A percentile compares a stretch with the other conserved stretches of the same genome.
Evolutionary conservation across 64 coral and sea anemone species (phyloP).

Genomic region (Stichodactyla mertensii): DNA sequence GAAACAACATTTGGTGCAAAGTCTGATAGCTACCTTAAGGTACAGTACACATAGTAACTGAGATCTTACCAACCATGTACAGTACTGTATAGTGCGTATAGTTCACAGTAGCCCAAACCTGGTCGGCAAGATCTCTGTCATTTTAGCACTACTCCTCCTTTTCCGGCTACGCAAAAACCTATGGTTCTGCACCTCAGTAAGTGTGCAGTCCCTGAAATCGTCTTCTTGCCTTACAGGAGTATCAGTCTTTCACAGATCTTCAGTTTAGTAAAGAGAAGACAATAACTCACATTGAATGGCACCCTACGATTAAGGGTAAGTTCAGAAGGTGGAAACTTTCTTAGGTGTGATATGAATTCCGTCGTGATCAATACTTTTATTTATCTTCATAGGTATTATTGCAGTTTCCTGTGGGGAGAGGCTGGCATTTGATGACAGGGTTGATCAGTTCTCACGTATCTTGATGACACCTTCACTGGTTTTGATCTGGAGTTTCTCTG

Average conservation of each 20-base stretch:
- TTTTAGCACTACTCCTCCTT: too few species aligned
- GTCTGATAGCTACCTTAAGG: slow-evolving; percentile 92
- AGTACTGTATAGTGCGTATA: too few species aligned
- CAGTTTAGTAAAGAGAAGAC: slow-evolving; percentile 96
- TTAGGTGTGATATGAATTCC: background rate
- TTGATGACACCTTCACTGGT: slow-evolving; percentile 94
- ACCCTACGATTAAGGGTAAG: slow-evolving; percentile 90
- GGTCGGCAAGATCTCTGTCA: too few species aligned
- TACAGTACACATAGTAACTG: background rate
- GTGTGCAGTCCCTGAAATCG: too few species aligned
- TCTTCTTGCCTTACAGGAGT: slow-evolving; percentile 38
- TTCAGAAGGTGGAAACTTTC: background rate
- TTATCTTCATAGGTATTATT: slow-evolving; percentile 63
- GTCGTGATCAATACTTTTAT: background rate
- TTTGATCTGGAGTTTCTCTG: slow-evolving; percentile 98
- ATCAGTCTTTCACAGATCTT: slow-evolving; percentile 98
- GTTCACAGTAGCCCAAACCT: too few species aligned
- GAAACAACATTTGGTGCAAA: slow-evolving; percentile 95
- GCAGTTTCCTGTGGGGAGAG: slow-evolving; percentile 88
- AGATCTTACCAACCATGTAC: too few species aligned
- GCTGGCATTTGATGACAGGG: slow-evolving; percentile 88
- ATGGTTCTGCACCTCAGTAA: too few species aligned
- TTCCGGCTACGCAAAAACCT: too few species aligned
- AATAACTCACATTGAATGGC: slow-evolving; percentile 91
- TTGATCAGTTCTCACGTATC: slow-evolving; percentile 85